Base-by-base conservation (phyloP, 2,888 invertebrate species). In the Bombyx huttoni region DNA sequence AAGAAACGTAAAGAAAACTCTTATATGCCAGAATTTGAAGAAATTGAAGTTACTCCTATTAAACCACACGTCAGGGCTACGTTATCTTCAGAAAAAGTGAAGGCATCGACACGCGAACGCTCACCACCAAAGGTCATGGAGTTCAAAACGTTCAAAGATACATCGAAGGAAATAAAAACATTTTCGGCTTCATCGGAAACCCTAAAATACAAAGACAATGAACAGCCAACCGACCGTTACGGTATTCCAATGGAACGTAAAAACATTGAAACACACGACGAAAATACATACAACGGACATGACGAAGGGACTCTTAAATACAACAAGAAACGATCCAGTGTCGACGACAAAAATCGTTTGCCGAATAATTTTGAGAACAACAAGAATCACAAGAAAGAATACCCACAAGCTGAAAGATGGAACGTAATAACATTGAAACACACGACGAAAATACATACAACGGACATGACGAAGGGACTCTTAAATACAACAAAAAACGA, bases 111-210 rank as follows among this genome's bases (percentile, higher is more conserved):
- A 3, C 83, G 81, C 53, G 88, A 88, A 54, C 73, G 80, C 46
- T 78, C 79, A 51, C 81, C 86, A 33, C 75, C 84, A 9, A 86
- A 87, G 69, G 70, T 76, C 3, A 85, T 88, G 86, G 88, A 89
- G 62, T 89, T 89, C 46, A 89, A 89, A 73, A 89, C 89, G 1
- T 89, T 89, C 53, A 89, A 89, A 69, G 89, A 89, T 53, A 85
- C 69, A 55, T 81, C 87, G 46, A 88, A 89, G 63, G 89, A 89
- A 67, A 73, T 89, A 1, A 86, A 89, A 73, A 76, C 84, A 49
- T 89, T 88, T 62, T 87, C 89, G 48, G 89, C 87, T 33, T 89
- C 89, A 52, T 89, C 89, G 47, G 89, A 89, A 69, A 89, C 88
- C 5, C 64, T 89, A 24, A 89, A 87, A 58, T 87, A 88, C 64